Base-by-base conservation (phyloP, 2,888 invertebrate species). In the Oxyscelio sp. region DNA sequence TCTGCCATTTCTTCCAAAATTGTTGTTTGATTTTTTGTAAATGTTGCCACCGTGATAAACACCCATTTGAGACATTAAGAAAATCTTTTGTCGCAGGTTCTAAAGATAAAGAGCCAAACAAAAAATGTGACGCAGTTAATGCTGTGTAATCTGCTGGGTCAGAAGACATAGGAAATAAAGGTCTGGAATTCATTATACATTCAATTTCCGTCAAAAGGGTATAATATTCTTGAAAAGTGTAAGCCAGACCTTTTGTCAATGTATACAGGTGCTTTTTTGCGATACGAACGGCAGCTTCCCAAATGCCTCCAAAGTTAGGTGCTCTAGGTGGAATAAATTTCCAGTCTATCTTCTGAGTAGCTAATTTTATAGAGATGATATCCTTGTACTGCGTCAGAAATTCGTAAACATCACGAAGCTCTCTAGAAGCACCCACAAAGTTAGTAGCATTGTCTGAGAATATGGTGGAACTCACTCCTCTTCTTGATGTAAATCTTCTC, bases 101-200 rank as follows among this genome's bases (percentile, higher is more conserved):
- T 27, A 27, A 27, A 3, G 27, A 6, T 27, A 27, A 27, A 4
- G 27, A 27, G 6, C 27, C 27, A 6, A 4, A 27, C 6, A 92
- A 78, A 65, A 91, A 90, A 73, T 91, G 91, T 0, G 87, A 90
- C 21, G 91, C 91, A 0, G 90, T 90, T 1, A 91, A 70, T 0
- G 82, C 34, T 11, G 52, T 9, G 58, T n/a, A 40, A 45, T 90
- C 89, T 13, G 48, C n/a, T 17, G 79, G 83, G 74, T 83, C 79
- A 17, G 52, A 15, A 17, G 75, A 78, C 6, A 83, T 15, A 8
- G 68, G 85, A 56, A 43, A 68, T 4, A 89, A 24, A 9, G 89
- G 88, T 38, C 87, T 22, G 6, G 61, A 68, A 59, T 68, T 88
- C 6, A 89, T 54, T 5, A 86, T 63, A 0, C 87, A 83, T 48